Evolutionary conservation across 2,888 invertebrate species (phyloP), one percentile per base, ranked within the genome.

Genomic region (Timema cristinae): DNA sequence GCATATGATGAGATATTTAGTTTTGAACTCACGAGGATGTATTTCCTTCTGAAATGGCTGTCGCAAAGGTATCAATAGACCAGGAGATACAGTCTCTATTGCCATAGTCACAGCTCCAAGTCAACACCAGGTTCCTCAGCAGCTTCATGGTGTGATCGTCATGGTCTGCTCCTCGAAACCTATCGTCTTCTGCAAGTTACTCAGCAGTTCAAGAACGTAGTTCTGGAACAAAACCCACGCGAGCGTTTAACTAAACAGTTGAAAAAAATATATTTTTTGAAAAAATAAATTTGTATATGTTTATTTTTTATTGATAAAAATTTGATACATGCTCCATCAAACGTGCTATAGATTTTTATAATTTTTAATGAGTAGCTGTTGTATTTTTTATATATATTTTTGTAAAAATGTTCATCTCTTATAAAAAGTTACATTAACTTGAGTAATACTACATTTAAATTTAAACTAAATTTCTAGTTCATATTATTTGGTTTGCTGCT

Each of bases 51-150:
- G 47, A 32, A 11, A 32, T 32, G 32, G 32, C 32, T 32, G 32
- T 32, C 32, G 32, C 32, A 32, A 70, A 70, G 6, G 79, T 78
- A 1, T 79, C 73, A 11, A 69, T 77, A 4, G 83, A 85, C n/a
- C 82, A 82, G 11, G 76, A 67, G 7, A 87, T 78, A 71, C 90
- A 90, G 0, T 85, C 81, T 11, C 84, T 81, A 0, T 86, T 80
- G 74, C 86, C 85, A 49, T 87, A 83, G 69, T 83, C 81, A 73
- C 90, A 90, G 0, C 88, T 85, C 85, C 87, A 87, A 13, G 82
- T 80, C 77, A 87, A 83, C 0, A 89, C 81, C 67, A 86, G 82
- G 80, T 83, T 83, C 70, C 89, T 82, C 56, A 87, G 82, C 54
- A 87, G 81, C 73, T 85, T 83, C 0, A 83, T 84, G 78, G 88